Evolutionary conservation across 2,797 vertebrate species (phyloP).

Genomic region (Orestias chungarensis): DNA sequence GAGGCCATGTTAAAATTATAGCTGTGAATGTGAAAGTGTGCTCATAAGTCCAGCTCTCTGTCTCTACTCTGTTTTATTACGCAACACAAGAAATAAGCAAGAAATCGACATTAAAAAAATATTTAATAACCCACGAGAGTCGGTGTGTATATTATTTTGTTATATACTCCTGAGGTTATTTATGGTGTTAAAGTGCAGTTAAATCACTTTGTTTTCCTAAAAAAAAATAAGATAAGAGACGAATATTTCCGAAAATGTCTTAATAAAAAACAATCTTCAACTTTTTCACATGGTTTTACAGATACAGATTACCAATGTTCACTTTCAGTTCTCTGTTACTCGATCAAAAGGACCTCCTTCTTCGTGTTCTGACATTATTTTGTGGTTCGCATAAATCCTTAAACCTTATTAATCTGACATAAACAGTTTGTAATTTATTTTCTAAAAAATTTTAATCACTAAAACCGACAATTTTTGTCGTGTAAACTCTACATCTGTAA

Average conservation of each 20-base stretch:
- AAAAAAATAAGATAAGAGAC: too few relatives aligned
- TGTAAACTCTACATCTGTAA: neutral
- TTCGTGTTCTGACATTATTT: neutral
- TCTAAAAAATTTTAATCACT: too few relatives aligned
- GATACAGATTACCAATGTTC: neutral
- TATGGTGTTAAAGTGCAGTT: too few relatives aligned
- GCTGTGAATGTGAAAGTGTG: constrained; percentile 1
- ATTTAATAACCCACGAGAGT: neutral
- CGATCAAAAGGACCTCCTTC: neutral
- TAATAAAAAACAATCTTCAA: neutral
- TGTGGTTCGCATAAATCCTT: neutral
- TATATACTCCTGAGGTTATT: too few relatives aligned
- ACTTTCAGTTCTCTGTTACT: neutral
- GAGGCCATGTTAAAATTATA: neutral
- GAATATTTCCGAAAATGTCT: neutral
- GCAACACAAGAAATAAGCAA: neutral
- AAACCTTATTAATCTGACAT: constrained; percentile 3
- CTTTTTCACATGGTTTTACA: neutral
- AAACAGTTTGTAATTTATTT: neutral
- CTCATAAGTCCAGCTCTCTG: neutral
- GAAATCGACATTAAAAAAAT: neutral
- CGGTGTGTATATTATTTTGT: too few relatives aligned
- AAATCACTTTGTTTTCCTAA: too few relatives aligned
- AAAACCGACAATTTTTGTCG: neutral
- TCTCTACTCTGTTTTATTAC: neutral